Evolutionary conservation across 2,113 vertebrate species (phyloP).

Genomic region (Diphyllodes magnificus): DNA sequence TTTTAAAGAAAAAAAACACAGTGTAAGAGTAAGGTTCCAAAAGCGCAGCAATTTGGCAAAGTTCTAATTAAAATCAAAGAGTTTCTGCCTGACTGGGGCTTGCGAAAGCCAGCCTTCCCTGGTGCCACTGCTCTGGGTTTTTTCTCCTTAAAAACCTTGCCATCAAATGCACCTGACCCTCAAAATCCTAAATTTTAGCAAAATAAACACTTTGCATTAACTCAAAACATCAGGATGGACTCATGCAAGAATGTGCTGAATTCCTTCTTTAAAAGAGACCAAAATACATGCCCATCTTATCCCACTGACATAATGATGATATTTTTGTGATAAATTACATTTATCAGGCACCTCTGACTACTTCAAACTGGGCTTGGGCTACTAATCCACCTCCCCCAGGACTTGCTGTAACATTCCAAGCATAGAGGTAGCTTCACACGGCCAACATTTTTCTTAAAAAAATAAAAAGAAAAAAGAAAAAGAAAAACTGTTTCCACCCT

Average conservation of each 20-base stretch:
- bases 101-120: background rate
- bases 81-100: background rate
- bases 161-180: background rate
- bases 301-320: background rate
- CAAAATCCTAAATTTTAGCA: background rate
- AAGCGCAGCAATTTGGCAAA: background rate
- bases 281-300: background rate
- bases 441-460: background rate
- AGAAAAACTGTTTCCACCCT: background rate
- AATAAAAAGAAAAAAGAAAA: background rate
- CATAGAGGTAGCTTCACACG: background rate
- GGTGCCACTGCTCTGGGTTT: background rate
- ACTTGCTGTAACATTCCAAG: conserved; percentile 9
- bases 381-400: background rate
- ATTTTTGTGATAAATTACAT: conserved; percentile 7
- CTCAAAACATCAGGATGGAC: background rate
- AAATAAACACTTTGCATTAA: background rate
- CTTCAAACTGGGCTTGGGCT: conserved; percentile 1
- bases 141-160: background rate
- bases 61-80: background rate
- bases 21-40: background rate
- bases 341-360: conserved; percentile 40
- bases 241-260: background rate
- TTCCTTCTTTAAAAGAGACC: background rate
- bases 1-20: background rate